A percentile compares a stretch with the other conserved stretches of the same genome.
Evolutionary conservation across 1,140 invertebrate species (phyloP).

Genomic region (Leptinotarsa lineolata): DNA sequence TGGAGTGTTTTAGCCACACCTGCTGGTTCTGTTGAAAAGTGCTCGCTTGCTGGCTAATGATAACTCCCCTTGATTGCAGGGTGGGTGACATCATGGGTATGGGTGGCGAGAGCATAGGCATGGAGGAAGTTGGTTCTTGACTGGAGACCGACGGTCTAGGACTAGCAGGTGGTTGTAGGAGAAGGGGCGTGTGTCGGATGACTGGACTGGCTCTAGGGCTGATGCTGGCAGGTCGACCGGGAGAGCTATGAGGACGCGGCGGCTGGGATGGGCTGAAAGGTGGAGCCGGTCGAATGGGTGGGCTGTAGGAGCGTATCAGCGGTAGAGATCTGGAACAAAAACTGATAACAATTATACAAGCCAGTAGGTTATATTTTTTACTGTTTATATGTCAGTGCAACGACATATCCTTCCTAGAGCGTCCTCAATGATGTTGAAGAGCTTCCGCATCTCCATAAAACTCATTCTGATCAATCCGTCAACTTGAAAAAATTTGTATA

Average conservation of each 20-base stretch:
- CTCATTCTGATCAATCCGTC: too few relatives aligned
- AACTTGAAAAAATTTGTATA: too few relatives aligned
- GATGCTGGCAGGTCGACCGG: conserved; percentile 50
- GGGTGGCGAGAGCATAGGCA: conserved; percentile 51
- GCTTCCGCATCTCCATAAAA: too few relatives aligned
- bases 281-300: conserved; percentile 49
- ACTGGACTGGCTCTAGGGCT: conserved; percentile 46
- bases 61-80: conserved; percentile 49
- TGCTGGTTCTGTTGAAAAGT: conserved; percentile 60
- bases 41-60: conserved; percentile 56
- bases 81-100: conserved; percentile 42
- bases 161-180: conserved; percentile 48
- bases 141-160: conserved; percentile 36
- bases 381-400: too few relatives aligned
- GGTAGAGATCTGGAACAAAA: conserved; percentile 31
- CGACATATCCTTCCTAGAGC: too few relatives aligned
- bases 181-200: conserved; percentile 50
- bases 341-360: not conserved
- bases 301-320: conserved; percentile 48
- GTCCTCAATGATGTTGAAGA: too few relatives aligned
- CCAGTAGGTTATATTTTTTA: too few relatives aligned
- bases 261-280: conserved; percentile 50
- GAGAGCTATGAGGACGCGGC: conserved; percentile 56
- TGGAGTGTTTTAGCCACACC: conserved; percentile 66
- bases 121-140: conserved; percentile 50